Evolutionary conservation across 2,113 vertebrate genomes (phyloP).

Genomic region (Oreotrochilus melanogaster): DNA sequence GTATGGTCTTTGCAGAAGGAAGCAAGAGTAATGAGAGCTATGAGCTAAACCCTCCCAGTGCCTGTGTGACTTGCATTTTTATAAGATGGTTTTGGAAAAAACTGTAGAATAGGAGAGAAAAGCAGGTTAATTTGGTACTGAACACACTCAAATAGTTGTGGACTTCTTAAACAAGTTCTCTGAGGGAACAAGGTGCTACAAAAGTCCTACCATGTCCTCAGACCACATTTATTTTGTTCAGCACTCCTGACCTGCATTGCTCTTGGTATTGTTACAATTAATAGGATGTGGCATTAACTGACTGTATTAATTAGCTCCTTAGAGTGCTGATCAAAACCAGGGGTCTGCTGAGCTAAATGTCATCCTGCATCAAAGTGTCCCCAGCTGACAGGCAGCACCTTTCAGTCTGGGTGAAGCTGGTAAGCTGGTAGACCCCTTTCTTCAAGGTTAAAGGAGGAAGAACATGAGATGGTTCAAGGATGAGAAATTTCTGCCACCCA

Average conservation of each 20-base stretch:
- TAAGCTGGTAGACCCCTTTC: not conserved
- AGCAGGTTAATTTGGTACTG: not conserved
- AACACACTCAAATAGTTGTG: not conserved
- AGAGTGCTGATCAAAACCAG: not conserved
- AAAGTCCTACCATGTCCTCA: not conserved
- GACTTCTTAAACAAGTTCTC: not conserved
- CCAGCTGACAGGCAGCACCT: not conserved
- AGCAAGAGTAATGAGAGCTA: not conserved
- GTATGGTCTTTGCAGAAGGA: not conserved
- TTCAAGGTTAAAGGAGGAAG: not conserved
- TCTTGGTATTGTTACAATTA: not conserved
- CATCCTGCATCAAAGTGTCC: not conserved
- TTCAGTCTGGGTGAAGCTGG: not conserved
- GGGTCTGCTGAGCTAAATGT: not conserved
- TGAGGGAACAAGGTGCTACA: not conserved
- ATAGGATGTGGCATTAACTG: not conserved
- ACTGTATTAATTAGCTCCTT: not conserved
- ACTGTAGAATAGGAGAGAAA: not conserved
- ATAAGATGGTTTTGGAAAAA: constrained; percentile 10
- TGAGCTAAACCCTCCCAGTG: not conserved
- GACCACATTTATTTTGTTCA: not conserved
- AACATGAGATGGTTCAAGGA: not conserved
- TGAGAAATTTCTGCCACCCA: not conserved
- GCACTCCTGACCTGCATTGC: not conserved
- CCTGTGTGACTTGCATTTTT: constrained; percentile 15